These are phyloP conservation scores for Hypothenemus hampei DNA, from an alignment of 1,140 invertebrate species.

Conservation along the genomic window DNA sequence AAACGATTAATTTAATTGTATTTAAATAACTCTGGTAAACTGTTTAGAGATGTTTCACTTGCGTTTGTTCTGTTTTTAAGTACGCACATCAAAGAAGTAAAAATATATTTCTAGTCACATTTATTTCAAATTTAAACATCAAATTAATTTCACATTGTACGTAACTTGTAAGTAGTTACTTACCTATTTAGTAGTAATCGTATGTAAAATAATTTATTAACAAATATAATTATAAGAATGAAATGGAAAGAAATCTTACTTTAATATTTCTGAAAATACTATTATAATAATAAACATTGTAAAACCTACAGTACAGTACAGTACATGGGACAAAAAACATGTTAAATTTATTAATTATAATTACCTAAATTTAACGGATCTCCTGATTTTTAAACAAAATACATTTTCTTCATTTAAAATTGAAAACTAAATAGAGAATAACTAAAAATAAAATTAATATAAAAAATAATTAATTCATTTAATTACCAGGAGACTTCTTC, in stretches of 20 bases:
- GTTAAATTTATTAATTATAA: too few relatives aligned
- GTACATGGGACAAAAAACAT: conserved; percentile 21
- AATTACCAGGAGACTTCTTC: conserved; percentile 16
- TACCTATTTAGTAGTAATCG: conserved; percentile 16
- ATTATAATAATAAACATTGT: too few relatives aligned
- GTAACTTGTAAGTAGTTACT: conserved; percentile 34
- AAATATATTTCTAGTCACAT: conserved; percentile 38
- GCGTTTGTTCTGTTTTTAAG: too few relatives aligned
- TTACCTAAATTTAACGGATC: conserved; percentile 10
- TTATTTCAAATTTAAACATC: conserved; percentile 43
- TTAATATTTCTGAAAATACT: conserved; percentile 30
- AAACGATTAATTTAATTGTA: conserved; percentile 11
- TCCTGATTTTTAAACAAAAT: conserved; percentile 24
- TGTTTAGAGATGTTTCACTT: too few relatives aligned
- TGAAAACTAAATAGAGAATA: conserved; percentile 7
- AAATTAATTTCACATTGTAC: conserved; percentile 40
- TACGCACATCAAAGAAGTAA: conserved; percentile 25
- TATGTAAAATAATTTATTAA: conserved; percentile 22
- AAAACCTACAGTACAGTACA: conserved; percentile 35
- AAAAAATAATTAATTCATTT: conserved; percentile 14
- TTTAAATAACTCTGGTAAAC: too few relatives aligned
- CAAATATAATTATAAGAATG: conserved; percentile 14
- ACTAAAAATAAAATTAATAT: conserved; percentile 7
- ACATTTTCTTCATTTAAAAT: not conserved
- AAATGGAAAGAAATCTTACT: conserved; percentile 25